phyloP scores from a whole-genome alignment of 2,888 invertebrate genomes.

The Nephrotoma flavescens region DNA sequence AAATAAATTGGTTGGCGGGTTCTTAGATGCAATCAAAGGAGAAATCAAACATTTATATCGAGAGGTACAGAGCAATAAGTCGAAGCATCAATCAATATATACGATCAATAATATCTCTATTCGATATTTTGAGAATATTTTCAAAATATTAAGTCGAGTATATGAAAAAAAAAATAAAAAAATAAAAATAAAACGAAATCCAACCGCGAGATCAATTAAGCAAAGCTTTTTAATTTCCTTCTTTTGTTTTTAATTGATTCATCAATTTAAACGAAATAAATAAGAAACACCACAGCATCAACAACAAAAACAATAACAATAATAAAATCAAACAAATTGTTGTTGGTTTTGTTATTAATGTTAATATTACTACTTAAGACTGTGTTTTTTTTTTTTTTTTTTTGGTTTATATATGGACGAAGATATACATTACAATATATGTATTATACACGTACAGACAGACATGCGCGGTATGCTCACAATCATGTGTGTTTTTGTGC shows the following conservation, averaged over 20 bases:
- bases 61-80: background rate
- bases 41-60: background rate
- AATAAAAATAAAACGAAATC: background rate
- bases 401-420: too few species aligned
- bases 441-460: background rate
- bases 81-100: background rate
- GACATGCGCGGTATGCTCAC: background rate
- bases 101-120: background rate
- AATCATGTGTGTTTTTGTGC: background rate
- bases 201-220: background rate
- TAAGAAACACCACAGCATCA: background rate
- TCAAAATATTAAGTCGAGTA: background rate
- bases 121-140: background rate
- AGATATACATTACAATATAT: background rate
- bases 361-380: background rate
- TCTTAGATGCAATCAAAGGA: background rate
- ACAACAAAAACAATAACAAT: background rate
- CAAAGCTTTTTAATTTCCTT: background rate
- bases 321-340: background rate
- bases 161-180: background rate
- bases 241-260: background rate
- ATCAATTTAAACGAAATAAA: background rate
- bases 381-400: too few species aligned
- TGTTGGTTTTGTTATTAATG: background rate
- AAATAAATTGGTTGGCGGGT: background rate